Base-by-base conservation (phyloP, 2,797 vertebrate genomes). In the Typhlichthys subterraneus region DNA sequence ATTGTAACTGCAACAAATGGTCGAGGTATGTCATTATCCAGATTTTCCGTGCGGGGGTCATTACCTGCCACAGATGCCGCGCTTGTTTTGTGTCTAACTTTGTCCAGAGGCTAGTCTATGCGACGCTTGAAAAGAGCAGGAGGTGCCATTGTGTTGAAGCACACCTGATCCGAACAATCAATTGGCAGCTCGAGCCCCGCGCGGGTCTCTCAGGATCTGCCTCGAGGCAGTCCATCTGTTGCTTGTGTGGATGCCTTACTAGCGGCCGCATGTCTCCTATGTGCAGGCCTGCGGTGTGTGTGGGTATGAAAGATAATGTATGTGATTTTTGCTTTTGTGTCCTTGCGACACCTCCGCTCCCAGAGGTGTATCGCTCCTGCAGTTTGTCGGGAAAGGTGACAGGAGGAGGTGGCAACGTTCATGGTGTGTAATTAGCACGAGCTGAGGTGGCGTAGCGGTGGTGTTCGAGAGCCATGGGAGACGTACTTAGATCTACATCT, bases 1-100 rank as follows among this genome's bases (percentile, higher is more conserved):
- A 91, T 85, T 89, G 80, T 86, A 87, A 88, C 82, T 56, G 87
- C 88, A 88, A 87, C 88, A 90, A 89, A 91, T 89, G 89, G 85
- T 71, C 49, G 73, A 73, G 85, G 76, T 78, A 47, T 81, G 81
- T 82, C 81, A 79, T 86, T 89, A 86, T 79, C 77, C 82, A 83
- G 88, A 88, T 87, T 89, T 81, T 50, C 66, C 77, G 72, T 66
- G 63, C 70, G 63, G 79, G 83, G 83, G 86, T 88, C 85, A 85
- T 85, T 90, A 89, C 87, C 88, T 88, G 88, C 81, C 90, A 89
- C 88, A 91, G 88, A 90, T 90, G 90, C 86, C 85, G 63, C 75
- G 63, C 82, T 84, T 82, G 84, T 87, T 87, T 68, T 82, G 84
- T 63, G 81, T 87, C 84, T 75, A 61, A 59, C 19, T 82, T 87